Evolutionary conservation across 2,888 invertebrate genomes (phyloP).

Genomic region (Heliconius sara): DNA sequence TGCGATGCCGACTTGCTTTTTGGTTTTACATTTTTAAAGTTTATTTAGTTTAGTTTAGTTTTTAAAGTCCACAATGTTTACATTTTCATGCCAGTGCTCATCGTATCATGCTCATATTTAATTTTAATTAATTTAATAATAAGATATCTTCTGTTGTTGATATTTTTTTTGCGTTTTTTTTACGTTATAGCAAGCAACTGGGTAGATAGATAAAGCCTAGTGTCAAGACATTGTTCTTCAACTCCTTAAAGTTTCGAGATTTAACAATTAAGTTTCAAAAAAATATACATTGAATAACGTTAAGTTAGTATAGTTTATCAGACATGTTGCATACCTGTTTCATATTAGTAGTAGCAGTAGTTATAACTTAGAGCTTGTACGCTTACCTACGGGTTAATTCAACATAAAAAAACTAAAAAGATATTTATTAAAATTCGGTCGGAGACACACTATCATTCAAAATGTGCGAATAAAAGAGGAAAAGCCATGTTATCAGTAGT

Average conservation of each 20-base stretch:
- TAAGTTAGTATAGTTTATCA: neutral
- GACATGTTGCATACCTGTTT: neutral
- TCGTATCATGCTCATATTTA: neutral
- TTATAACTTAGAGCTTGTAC: neutral
- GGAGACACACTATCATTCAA: no score
- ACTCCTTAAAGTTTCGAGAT: neutral
- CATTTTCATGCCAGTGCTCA: neutral
- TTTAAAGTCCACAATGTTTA: neutral
- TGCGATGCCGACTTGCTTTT: slow-evolving; percentile 21
- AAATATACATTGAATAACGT: neutral
- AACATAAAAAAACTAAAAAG: neutral
- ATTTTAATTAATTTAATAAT: neutral
- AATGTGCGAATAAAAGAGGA: no score
- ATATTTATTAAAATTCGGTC: neutral
- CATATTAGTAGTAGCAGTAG: neutral
- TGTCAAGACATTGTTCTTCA: neutral
- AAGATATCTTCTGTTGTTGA: neutral
- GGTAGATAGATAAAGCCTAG: neutral
- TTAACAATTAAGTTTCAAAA: neutral
- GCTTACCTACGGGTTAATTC: neutral
- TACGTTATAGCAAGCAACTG: neutral
- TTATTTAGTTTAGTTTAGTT: neutral
- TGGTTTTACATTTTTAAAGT: neutral
- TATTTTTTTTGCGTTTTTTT: neutral
- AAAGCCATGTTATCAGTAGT: neutral